Percentiles rank a stretch among this genome's conserved stretches.
These are phyloP conservation scores for Holotrichia oblita DNA, from an alignment of 1,140 invertebrate genomes.

Conservation along the genomic window DNA sequence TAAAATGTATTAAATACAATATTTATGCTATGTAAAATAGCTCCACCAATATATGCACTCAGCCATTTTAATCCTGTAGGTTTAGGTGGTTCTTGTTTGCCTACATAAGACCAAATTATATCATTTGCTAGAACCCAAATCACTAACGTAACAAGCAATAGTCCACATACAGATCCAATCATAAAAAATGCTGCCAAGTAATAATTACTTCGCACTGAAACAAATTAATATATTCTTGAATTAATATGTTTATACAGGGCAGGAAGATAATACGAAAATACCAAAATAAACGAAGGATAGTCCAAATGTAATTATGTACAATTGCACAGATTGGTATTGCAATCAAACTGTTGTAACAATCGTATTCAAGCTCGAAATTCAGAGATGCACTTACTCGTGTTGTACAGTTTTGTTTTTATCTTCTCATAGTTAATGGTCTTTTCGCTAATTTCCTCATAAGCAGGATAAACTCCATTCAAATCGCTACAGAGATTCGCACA, in stretches of 20 bases:
- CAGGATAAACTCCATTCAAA: background rate
- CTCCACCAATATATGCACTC: slow-evolving; percentile 6
- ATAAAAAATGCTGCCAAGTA: slow-evolving; percentile 30
- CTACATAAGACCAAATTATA: slow-evolving; percentile 19
- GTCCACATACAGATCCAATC: slow-evolving; percentile 16
- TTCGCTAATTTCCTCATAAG: background rate
- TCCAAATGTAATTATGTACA: no score
- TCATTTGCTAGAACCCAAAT: slow-evolving; percentile 38
- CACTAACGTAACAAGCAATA: slow-evolving; percentile 25
- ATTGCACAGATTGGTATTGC: no score
- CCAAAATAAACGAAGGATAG: no score
- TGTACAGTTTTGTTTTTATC: background rate
- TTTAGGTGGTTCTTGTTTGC: background rate
- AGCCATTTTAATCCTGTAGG: slow-evolving; percentile 11
- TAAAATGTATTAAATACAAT: slow-evolving; percentile 25
- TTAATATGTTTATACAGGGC: no score
- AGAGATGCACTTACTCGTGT: background rate
- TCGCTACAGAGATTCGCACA: background rate
- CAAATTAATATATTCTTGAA: no score
- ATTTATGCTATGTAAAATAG: slow-evolving; percentile 26
- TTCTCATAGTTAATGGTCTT: background rate
- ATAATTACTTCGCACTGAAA: slow-evolving; percentile 35
- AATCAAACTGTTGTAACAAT: no score
- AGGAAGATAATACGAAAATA: no score
- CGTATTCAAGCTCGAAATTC: no score